Evolutionary conservation across 2,888 invertebrate genomes (phyloP).

Genomic region (Kuschelorhynchus macadamiae): DNA sequence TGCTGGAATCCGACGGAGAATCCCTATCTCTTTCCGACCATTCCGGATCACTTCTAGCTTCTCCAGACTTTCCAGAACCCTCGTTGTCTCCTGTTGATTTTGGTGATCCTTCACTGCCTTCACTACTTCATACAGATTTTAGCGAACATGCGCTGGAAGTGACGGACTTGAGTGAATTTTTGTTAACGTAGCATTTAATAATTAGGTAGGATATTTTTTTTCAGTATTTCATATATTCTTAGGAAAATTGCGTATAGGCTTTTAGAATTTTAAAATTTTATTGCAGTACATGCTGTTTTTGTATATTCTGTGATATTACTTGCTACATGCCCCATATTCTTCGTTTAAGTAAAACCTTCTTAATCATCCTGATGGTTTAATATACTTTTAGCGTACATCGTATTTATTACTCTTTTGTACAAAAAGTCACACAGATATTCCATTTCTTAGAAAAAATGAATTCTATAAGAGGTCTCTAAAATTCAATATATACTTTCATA

Average conservation of each 20-base stretch:
- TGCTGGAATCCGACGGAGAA: constrained; percentile 73
- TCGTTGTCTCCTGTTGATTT: constrained; percentile 74
- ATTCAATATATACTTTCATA: too few relatives aligned
- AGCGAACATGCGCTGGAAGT: constrained; percentile 63
- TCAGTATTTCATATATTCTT: constrained; percentile 22
- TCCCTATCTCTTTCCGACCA: constrained; percentile 66
- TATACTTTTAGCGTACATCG: too few relatives aligned
- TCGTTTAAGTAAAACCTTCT: too few relatives aligned
- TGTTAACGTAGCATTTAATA: constrained; percentile 61
- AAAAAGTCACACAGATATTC: too few relatives aligned
- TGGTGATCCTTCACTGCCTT: constrained; percentile 64
- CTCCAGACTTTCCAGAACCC: constrained; percentile 69
- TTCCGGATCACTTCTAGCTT: constrained; percentile 68
- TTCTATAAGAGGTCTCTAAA: too few relatives aligned
- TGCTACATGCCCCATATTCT: too few relatives aligned
- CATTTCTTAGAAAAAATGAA: too few relatives aligned
- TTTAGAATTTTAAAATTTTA: background rate
- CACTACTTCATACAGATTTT: constrained; percentile 65
- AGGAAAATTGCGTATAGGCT: background rate
- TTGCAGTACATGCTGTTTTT: too few relatives aligned
- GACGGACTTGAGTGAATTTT: constrained; percentile 66
- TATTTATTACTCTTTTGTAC: too few relatives aligned
- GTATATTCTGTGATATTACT: too few relatives aligned
- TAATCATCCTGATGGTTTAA: too few relatives aligned
- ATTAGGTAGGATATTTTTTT: constrained; percentile 24